Percentiles rank a stretch among this genome's conserved stretches.
These are phyloP conservation scores for Mirounga angustirostris DNA, from an alignment of 2,113 vertebrate species.

Conservation along the genomic window DNA sequence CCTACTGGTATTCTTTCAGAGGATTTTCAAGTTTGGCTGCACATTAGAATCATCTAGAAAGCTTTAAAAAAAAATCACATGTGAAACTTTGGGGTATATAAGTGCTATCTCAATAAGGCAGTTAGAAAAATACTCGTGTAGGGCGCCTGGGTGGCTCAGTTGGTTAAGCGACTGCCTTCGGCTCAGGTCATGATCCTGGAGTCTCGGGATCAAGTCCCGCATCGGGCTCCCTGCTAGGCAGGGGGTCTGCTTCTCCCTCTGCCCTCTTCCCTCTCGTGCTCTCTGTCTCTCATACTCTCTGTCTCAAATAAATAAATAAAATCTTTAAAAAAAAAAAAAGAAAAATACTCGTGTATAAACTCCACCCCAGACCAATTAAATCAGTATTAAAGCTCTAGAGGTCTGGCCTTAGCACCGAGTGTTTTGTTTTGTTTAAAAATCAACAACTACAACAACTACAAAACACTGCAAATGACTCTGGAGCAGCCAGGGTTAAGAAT, in stretches of 20 bases:
- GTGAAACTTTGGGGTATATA: neutral
- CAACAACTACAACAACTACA: too few species aligned
- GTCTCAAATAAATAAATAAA: too few species aligned
- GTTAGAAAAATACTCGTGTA: neutral
- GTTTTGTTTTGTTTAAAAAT: neutral
- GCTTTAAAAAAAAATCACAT: neutral
- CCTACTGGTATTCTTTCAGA: neutral
- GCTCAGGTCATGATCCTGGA: too few species aligned
- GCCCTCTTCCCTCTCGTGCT: too few species aligned
- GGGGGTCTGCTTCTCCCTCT: too few species aligned
- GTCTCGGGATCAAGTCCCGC: too few species aligned
- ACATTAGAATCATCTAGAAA: neutral
- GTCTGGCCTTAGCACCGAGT: neutral
- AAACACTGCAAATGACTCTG: neutral
- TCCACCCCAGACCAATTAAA: neutral
- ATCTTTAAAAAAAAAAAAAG: too few species aligned
- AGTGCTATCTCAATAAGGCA: neutral
- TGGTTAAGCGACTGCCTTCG: too few species aligned
- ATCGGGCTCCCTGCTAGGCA: too few species aligned
- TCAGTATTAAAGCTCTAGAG: neutral
- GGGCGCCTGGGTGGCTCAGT: too few species aligned
- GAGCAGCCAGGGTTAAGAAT: neutral
- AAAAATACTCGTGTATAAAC: neutral
- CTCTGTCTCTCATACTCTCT: too few species aligned
- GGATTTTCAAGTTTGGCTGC: neutral